Evolutionary conservation across 2,113 vertebrate genomes (phyloP).

Genomic region (Notothenia rossii): DNA sequence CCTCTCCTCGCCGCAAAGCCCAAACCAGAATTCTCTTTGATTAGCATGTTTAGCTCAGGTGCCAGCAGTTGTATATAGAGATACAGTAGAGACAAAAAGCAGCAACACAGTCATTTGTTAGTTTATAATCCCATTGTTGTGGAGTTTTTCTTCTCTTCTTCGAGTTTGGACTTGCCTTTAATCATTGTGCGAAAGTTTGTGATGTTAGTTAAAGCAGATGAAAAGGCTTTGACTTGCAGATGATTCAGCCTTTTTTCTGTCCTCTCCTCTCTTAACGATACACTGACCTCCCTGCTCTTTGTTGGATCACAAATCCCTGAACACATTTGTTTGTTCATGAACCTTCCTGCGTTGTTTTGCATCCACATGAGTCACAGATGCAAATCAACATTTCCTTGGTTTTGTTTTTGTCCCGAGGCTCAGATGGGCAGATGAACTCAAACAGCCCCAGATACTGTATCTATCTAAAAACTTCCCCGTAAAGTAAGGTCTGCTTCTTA

Average conservation of each 20-base stretch:
- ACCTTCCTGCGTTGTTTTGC: slow-evolving; percentile 44
- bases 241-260: background rate
- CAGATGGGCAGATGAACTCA: slow-evolving; percentile 7
- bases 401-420: background rate
- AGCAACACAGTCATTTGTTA: background rate
- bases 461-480: background rate
- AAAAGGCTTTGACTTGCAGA: background rate
- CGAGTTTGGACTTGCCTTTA: background rate
- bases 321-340: slow-evolving; percentile 43
- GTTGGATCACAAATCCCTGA: background rate
- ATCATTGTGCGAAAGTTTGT: no score
- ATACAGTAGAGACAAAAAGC: background rate
- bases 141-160: background rate
- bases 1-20: background rate
- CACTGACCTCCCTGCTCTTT: background rate
- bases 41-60: background rate
- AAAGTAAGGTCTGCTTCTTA: no score
- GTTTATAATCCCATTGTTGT: background rate
- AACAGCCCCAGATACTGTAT: background rate
- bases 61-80: background rate
- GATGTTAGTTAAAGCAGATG: background rate
- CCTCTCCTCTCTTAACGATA: background rate
- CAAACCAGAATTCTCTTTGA: background rate
- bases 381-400: slow-evolving; percentile 39
- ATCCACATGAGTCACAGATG: slow-evolving; percentile 46